These are phyloP conservation scores for Actenoides lindsayi DNA, from an alignment of 2,113 vertebrate genomes.

Conservation along the genomic window DNA sequence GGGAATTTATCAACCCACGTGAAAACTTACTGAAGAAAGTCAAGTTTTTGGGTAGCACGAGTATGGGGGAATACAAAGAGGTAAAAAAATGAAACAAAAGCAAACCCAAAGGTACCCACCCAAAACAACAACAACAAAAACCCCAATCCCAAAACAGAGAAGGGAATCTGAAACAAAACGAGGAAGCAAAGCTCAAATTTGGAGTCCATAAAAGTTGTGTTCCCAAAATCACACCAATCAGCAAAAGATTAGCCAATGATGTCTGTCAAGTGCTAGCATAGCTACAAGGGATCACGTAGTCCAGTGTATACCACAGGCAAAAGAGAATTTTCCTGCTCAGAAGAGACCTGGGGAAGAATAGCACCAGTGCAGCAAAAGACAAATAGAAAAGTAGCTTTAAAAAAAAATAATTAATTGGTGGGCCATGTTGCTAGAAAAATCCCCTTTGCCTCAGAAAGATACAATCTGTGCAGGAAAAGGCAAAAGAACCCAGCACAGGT, in stretches of 20 bases:
- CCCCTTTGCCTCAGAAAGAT: neutral
- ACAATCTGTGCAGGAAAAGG: neutral
- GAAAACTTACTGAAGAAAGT: neutral
- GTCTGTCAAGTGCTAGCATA: neutral
- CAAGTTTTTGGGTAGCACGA: neutral
- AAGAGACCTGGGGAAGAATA: neutral
- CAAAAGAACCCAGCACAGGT: no score
- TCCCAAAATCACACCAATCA: neutral
- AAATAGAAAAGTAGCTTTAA: neutral
- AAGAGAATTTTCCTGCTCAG: neutral
- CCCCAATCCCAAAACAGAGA: neutral
- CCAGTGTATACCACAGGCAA: neutral
- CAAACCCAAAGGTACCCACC: neutral
- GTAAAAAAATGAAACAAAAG: neutral
- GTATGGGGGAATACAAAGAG: neutral
- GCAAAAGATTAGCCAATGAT: neutral
- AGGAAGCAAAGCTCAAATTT: neutral
- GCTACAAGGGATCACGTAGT: neutral
- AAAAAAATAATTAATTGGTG: neutral
- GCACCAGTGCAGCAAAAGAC: neutral
- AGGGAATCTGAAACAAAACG: neutral
- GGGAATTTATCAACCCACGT: conserved; percentile 31
- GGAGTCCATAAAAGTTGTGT: neutral
- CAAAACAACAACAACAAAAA: neutral
- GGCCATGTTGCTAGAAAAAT: neutral